Percentiles rank a stretch among this genome's conserved stretches.
Evolutionary conservation across 1,140 invertebrate genomes (phyloP).

Genomic region (Cotesia chilonis): DNA sequence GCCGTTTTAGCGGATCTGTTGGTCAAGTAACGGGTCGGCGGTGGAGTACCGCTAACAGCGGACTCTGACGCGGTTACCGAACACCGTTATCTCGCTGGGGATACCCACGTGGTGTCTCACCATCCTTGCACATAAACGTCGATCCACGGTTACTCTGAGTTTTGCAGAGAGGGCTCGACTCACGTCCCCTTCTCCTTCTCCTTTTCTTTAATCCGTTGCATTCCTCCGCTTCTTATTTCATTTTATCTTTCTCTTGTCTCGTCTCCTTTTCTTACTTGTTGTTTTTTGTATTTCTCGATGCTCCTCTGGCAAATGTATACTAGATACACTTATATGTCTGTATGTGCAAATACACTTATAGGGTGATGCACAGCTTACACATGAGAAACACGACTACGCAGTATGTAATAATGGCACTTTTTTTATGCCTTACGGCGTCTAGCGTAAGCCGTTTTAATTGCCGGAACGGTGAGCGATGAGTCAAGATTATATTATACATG

Average conservation of each 20-base stretch:
- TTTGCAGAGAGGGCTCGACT: conserved; percentile 36
- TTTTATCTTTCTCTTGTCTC: conserved; percentile 8
- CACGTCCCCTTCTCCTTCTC: conserved; percentile 11
- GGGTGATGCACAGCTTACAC: background rate
- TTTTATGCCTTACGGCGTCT: conserved; percentile 24
- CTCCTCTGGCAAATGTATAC: no score
- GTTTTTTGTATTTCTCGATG: background rate
- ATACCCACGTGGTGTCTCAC: conserved; percentile 59
- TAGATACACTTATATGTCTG: no score
- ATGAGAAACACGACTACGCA: background rate
- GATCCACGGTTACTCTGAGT: conserved; percentile 37
- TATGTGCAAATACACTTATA: no score
- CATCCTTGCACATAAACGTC: conserved; percentile 33
- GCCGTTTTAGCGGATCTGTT: conserved; percentile 64
- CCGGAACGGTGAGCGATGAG: conserved; percentile 24
- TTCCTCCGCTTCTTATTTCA: background rate
- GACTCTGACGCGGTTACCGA: conserved; percentile 62
- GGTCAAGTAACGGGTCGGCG: conserved; percentile 65
- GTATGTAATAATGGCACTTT: conserved; percentile 9
- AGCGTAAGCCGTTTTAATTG: conserved; percentile 37
- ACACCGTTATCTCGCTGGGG: conserved; percentile 59
- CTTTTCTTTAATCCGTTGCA: conserved; percentile 18
- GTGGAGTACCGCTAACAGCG: conserved; percentile 60
- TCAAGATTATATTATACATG: background rate
- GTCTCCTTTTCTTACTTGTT: background rate